Evolutionary conservation across 2,113 vertebrate species (phyloP).

Genomic region (Sceloporus tristichus): DNA sequence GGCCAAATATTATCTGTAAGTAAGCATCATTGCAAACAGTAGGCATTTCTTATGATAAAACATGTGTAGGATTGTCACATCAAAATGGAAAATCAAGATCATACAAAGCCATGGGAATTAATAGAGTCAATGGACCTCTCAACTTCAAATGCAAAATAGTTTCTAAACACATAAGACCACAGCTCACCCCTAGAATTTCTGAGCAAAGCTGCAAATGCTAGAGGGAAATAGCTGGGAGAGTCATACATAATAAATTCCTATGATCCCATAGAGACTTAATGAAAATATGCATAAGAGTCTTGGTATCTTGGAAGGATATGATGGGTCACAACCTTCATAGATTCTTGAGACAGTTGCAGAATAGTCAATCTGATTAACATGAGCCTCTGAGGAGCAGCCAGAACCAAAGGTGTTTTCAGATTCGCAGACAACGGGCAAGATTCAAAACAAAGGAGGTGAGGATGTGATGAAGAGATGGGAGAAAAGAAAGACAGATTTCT

Average conservation of each 20-base stretch:
- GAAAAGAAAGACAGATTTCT: not conserved
- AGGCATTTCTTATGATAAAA: not conserved
- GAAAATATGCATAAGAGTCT: conserved; percentile 61
- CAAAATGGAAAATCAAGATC: conserved; percentile 38
- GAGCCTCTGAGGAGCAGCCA: conserved; percentile 27
- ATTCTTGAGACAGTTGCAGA: conserved; percentile 49
- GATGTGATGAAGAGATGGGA: not conserved
- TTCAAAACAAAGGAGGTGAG: conserved; percentile 3
- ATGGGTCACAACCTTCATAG: conserved; percentile 58
- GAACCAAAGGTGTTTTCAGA: not conserved
- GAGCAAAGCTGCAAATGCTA: conserved; percentile 46
- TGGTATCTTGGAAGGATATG: conserved; percentile 47
- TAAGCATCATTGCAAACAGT: not conserved
- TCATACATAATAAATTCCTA: conserved; percentile 67
- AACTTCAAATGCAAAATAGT: not conserved
- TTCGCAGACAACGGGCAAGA: conserved; percentile 18
- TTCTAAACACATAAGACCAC: conserved; percentile 27
- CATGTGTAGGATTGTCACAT: not conserved
- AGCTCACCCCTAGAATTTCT: conserved; percentile 36
- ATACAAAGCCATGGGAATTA: conserved; percentile 42
- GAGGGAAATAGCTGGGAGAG: conserved; percentile 50
- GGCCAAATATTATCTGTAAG: not conserved
- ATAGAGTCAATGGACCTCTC: conserved; percentile 34
- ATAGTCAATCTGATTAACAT: conserved; percentile 48
- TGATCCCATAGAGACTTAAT: conserved; percentile 55